Evolutionary conservation across 2,113 vertebrate species (phyloP), one percentile per base, ranked within the genome.

Genomic region (Cepphus grylle): DNA sequence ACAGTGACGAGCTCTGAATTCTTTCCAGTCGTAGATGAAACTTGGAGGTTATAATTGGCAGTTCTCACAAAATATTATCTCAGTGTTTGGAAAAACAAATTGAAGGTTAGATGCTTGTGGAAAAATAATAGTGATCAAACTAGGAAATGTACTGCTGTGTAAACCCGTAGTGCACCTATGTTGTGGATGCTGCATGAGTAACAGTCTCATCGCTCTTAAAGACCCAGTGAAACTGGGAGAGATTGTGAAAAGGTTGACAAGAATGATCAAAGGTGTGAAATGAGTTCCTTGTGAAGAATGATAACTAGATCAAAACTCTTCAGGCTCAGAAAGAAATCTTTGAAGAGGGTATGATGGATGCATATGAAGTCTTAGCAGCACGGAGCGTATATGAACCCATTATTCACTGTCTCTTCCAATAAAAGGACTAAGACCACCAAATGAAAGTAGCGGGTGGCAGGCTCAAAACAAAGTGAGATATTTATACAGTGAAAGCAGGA

Each of bases 141-240:
- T 15, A 49, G 93, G 62, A 79, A 59, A 7, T 16, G 4, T 8
- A 4, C 29, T 53, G 40, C 36, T 55, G 45, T 59, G 8, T 62
- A 38, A 67, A 19, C 14, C 53, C 18, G 0, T 27, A 27, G 40
- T 6, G 30, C 23, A 9, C 8, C 38, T 1, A 0, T 15, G 27
- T 42, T 66, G 70, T 23, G n/a, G 38, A 6, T 53, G 50, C 50
- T 83, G 55, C 19, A 0, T 22, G 5, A 43, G 23, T n/a, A 11
- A 18, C 30, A 40, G 23, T 43, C 34, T 79, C 26, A 3, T 15
- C 0, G 0, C 15, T 36, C 27, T 14, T 52, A 19, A 34, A 81
- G 78, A 72, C 14, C 30, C n/a, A 8, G 53, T 9, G 47, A 71
- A 86, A 34, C 34, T 38, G 59, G 72, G 59, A 74, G 65, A 47